Conservation (phyloP, 2,888 invertebrate genomes). For the Dryobota labecula region DNA sequence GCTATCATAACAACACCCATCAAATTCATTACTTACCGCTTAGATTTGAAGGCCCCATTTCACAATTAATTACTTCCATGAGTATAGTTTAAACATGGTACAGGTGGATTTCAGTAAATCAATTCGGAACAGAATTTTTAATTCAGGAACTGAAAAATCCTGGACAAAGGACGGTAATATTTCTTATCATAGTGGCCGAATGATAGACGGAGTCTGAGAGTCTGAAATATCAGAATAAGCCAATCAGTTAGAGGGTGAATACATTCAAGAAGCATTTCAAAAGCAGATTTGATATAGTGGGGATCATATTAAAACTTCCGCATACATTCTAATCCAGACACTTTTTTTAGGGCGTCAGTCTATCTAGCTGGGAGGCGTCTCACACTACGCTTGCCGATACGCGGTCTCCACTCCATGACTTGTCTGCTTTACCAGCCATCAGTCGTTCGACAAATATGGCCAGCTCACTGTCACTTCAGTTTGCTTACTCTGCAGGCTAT, state of each 20-base stretch:
- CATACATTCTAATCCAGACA: too few relatives aligned
- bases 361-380: too few relatives aligned
- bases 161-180: not conserved
- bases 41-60: slow-evolving; percentile 66
- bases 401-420: too few relatives aligned
- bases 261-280: not conserved
- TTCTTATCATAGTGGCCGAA: not conserved
- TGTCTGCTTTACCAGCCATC: too few relatives aligned
- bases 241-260: not conserved
- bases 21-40: slow-evolving; percentile 57
- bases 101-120: slow-evolving; percentile 40
- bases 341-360: too few relatives aligned
- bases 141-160: not conserved
- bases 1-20: slow-evolving; percentile 57
- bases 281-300: not conserved
- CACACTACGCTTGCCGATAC: too few relatives aligned
- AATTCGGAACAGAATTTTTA: slow-evolving; percentile 7
- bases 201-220: not conserved
- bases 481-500: too few relatives aligned
- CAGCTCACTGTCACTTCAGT: too few relatives aligned
- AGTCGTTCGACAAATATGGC: too few relatives aligned
- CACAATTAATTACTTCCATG: slow-evolving; percentile 74
- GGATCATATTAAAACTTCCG: not conserved
- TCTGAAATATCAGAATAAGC: not conserved
- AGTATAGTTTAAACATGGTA: slow-evolving; percentile 61